These are phyloP conservation scores for Aphidius colemani DNA, from an alignment of 2,888 invertebrate genomes.

Conservation along the genomic window DNA sequence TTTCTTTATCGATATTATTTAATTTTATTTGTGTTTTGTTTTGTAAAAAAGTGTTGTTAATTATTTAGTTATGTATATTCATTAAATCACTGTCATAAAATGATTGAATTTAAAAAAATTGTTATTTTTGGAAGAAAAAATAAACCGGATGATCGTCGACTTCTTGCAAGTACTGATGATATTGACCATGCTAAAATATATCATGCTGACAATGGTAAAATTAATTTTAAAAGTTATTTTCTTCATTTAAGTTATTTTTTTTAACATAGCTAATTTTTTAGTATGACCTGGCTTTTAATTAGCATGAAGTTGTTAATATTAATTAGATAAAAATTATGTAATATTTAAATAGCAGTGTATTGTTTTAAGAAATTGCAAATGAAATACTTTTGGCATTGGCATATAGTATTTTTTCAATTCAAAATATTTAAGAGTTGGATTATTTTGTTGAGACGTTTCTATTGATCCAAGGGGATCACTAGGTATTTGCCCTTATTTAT, in stretches of 20 bases:
- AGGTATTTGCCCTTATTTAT: background rate
- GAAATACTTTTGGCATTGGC: too few species aligned
- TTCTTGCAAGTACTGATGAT: constrained; percentile 53
- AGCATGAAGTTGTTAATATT: constrained; percentile 5
- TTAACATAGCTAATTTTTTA: too few species aligned
- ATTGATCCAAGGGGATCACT: too few species aligned
- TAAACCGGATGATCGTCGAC: constrained; percentile 51
- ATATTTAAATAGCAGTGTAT: constrained; percentile 5
- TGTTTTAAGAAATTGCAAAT: background rate
- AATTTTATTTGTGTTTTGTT: too few species aligned
- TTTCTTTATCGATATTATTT: too few species aligned
- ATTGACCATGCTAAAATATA: constrained; percentile 48
- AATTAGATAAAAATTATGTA: background rate
- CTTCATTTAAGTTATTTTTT: background rate
- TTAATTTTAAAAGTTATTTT: background rate
- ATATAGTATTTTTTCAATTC: too few species aligned
- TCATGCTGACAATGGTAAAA: constrained; percentile 56
- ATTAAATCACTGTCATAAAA: too few species aligned
- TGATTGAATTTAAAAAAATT: constrained; percentile 38
- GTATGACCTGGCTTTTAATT: too few species aligned
- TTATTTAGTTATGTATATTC: background rate
- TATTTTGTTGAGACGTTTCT: too few species aligned
- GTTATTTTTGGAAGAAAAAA: constrained; percentile 55
- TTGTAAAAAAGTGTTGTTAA: background rate
- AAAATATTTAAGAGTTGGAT: too few species aligned